These are phyloP conservation scores for Fundulus diaphanus DNA, from an alignment of 2,797 vertebrate species.

Conservation along the genomic window DNA sequence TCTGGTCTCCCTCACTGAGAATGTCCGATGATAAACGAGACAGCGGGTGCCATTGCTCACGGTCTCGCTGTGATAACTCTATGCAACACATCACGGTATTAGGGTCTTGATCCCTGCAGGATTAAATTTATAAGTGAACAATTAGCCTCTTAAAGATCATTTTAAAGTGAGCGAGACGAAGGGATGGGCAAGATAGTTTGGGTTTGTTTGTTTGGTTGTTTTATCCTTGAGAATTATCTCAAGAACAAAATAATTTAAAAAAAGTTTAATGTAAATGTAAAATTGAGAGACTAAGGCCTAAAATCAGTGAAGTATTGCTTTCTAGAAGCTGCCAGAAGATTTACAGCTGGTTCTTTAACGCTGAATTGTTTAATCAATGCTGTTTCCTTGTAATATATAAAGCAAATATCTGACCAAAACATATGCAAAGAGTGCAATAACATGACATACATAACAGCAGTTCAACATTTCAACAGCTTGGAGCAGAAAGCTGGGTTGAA, in stretches of 20 bases:
- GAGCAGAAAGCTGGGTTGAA: not conserved
- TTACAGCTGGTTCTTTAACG: not conserved
- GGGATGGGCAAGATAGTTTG: constrained; percentile 22
- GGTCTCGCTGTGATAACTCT: constrained; percentile 66
- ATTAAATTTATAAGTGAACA: constrained; percentile 70
- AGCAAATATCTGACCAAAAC: too few relatives aligned
- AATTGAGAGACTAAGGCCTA: not conserved
- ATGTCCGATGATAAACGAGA: constrained; percentile 76
- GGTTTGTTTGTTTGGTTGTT: constrained; percentile 26
- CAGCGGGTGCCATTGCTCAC: constrained; percentile 71
- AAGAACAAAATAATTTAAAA: not conserved
- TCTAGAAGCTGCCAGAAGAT: not conserved
- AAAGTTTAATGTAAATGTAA: not conserved
- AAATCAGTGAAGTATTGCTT: not conserved
- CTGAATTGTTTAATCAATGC: not conserved
- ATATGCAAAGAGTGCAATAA: not conserved
- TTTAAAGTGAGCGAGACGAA: constrained; percentile 33
- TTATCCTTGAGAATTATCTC: constrained; percentile 36
- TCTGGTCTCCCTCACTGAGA: constrained; percentile 60
- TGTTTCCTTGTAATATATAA: too few relatives aligned
- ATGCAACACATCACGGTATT: constrained; percentile 55
- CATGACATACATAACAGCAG: not conserved
- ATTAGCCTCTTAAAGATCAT: constrained; percentile 57
- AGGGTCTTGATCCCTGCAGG: constrained; percentile 52
- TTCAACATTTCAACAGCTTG: too few relatives aligned